A percentile compares a stretch with the other conserved stretches of the same genome.
Conservation (phyloP, 1,140 invertebrate species). For the Drosophila repletoides region DNA sequence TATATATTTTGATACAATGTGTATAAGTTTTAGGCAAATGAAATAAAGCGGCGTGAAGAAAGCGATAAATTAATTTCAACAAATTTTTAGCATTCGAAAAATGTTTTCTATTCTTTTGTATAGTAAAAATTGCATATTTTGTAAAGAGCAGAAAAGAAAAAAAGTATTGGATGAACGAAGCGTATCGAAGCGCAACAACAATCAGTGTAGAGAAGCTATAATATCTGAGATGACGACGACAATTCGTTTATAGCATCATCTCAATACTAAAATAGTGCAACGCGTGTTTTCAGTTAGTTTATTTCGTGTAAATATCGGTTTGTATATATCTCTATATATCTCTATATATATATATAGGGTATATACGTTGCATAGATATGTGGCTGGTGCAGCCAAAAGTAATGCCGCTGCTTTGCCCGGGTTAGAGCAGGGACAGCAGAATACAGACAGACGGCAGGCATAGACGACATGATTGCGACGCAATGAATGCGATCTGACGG, state of each 20-base stretch:
- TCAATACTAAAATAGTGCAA: constrained; percentile 17
- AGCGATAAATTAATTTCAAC: constrained; percentile 72
- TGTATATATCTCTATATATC: constrained; percentile 19
- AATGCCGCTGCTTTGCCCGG: constrained; percentile 47
- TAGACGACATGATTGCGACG: constrained; percentile 53
- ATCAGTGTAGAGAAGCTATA: constrained; percentile 23
- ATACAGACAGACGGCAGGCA: constrained; percentile 15
- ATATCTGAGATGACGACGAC: constrained; percentile 51
- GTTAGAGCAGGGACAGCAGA: constrained; percentile 19
- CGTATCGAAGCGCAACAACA: constrained; percentile 61
- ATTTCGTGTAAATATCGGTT: constrained; percentile 39
- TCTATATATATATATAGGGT: background rate
- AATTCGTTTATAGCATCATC: constrained; percentile 75
- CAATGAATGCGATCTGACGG: constrained; percentile 54
- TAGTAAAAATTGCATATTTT: constrained; percentile 51
- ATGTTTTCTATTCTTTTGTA: background rate
- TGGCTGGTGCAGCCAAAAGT: constrained; percentile 28
- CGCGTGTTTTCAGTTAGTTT: constrained; percentile 33
- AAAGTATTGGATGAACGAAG: constrained; percentile 58
- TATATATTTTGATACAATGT: background rate
- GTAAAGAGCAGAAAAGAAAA: constrained; percentile 36
- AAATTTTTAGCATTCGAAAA: constrained; percentile 62
- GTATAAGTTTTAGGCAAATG: constrained; percentile 45
- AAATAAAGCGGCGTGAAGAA: constrained; percentile 52
- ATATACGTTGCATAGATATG: constrained; percentile 23